Base-by-base conservation (phyloP, 2,113 vertebrate species). In the Callaeas wilsoni region DNA sequence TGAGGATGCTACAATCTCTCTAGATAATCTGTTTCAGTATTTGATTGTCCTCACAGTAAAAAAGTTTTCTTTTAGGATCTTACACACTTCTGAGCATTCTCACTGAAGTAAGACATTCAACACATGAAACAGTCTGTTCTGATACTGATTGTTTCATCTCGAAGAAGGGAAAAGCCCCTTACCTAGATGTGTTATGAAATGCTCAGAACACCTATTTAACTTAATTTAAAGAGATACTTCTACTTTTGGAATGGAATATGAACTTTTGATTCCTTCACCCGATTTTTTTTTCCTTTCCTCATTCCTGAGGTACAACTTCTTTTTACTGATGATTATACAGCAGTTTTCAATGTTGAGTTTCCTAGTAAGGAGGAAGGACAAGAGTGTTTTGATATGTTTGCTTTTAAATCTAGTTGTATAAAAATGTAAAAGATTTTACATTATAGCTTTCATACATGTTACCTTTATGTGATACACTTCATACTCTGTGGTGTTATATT, bases 121-220 rank as follows among this genome's bases (percentile, higher is more conserved):
- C 6, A 29, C 9, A 25, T 32, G 4, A 42, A 86, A n/a, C 8
- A 92, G 7, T 42, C 6, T 22, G 5, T 84, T 76, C n/a, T 70
- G 15, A 60, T 68, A 19, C 4, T 27, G 7, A 46, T 15, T 39
- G 3, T 15, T 78, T 35, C 64, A 29, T 64, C 22, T n/a, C 26
- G 10, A 64, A 44, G 4, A 26, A 7, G 30, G 12, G 17, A 1
- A 50, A 57, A 35, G 1, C 0, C 3, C 16, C 10, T 30, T 78
- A 26, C 13, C 9, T 67, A 56, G 16, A 20, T 59, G 7, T n/a
- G 10, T 20, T 83, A 56, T 63, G 7, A 74, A 74, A 74, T 83
- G 1, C 18, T 64, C 32, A 56, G 16, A n/a, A n/a, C 1, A 30
- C 16, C 33, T 55, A 7, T 35, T 55, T 59, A 73, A 4, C 12